Evolutionary conservation across 2,888 invertebrate genomes (phyloP), one percentile per base, ranked within the genome.

Genomic region (Panzeria rudis): DNA sequence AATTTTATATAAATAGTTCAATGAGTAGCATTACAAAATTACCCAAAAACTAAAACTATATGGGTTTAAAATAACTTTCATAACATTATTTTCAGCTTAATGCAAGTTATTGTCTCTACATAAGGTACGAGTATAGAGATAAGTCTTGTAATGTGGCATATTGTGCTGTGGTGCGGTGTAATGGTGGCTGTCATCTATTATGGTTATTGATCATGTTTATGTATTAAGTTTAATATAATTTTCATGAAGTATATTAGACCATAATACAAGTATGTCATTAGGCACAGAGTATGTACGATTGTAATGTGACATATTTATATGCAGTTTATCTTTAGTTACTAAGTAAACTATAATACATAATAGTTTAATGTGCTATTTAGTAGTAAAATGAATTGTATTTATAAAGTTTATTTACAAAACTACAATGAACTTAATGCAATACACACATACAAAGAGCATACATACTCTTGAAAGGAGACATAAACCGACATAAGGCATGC

Each of bases 191-290:
- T 64, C 82, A 82, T 82, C 54, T 71, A 38, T 76, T 76, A 76
- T 76, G 76, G 82, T 77, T 83, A 83, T 77, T 77, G 82, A 83
- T 83, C 71, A 71, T 83, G 76, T 83, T 83, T 83, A 66, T 69
- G n/a, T n/a, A 76, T 76, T 76, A 54, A 69, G 71, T 83, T 83
- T 71, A 83, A 77, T 83, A 77, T 56, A 83, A 66, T 52, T 82
- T 76, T 69, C 76, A 76, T 56, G 35, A 62, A 56, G 54, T 69
- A 32, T 38, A 25, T 62, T 73, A 56, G 29, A 59, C 20, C 52
- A 62, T 47, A 44, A 15, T 32, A 23, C 32, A 75, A 59, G 29
- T 59, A 29, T 56, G 64, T 47, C 56, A 61, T 50, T 61, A 44
- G 23, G 15, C 11, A 17, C 13, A 29, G n/a, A n/a, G 47, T 52